Evolutionary conservation across 2,113 vertebrate species (phyloP), one percentile per base, ranked within the genome.

Genomic region (Pelobates fuscus): DNA sequence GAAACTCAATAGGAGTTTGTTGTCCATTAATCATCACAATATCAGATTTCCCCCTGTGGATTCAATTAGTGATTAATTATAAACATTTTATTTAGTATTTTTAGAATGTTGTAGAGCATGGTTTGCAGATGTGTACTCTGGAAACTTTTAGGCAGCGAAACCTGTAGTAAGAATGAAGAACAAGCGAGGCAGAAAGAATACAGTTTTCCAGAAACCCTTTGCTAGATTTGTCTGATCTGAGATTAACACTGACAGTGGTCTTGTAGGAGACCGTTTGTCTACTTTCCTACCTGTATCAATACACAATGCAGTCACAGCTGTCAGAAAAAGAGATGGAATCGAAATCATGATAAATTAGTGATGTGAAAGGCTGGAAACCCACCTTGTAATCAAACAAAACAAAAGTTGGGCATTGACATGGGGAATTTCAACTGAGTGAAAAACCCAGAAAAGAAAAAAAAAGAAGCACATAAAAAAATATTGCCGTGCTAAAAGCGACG

Each of bases 241-340:
- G 70, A 72, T 72, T 72, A 63, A 72, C 70, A 71, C 54, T 72
- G 70, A 72, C 70, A 72, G 30, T 63, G 70, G 60, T 58, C 70
- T 63, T 59, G 61, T 59, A 72, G 70, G 69, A 57, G 43, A 72
- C 59, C 8, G 27, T 27, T 30, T 25, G 59, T 63, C 59, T 63
- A 43, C 70, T 72, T 26, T 7, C 29, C 20, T 52, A 43, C 43
- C 43, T 72, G 46, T 72, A 72, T 72, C 61, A 72, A 72, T 72
- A 72, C 46, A 72, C 59, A 63, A 46, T 20, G 59, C 44, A 20
- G 59, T 72, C 26, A 63, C 70, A 72, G 70, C 59, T 72, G 70
- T 72, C 70, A 72, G 41, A 61, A 64, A 63, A 54, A 27, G 59
- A 52, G 44, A 63, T n/a, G 59, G 59, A 24, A 70, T 44, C 43